phyloP scores from a whole-genome alignment of 2,888 invertebrate genomes.

The Anoplius nigerrimus region DNA sequence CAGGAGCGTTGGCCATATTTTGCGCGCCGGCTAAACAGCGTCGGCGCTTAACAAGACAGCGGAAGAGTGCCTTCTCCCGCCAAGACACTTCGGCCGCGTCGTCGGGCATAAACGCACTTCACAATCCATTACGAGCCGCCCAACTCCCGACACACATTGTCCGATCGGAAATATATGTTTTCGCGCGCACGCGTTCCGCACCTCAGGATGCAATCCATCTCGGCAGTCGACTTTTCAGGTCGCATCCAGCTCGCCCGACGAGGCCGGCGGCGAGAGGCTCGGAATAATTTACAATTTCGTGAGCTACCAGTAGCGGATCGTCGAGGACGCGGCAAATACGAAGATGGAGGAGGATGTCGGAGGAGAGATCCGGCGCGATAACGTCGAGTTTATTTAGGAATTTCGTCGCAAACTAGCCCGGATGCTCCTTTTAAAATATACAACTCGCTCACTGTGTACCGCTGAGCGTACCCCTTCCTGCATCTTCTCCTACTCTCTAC shows the following conservation, averaged over 20 bases:
- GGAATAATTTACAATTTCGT: constrained; percentile 40
- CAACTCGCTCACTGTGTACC: not conserved
- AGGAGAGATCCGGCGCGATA: constrained; percentile 24
- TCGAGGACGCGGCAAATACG: constrained; percentile 2
- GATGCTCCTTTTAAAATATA: constrained; percentile 12
- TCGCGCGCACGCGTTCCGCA: too few relatives aligned
- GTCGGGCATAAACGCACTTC: too few relatives aligned
- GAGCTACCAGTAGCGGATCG: constrained; percentile 2
- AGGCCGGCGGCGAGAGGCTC: constrained; percentile 12
- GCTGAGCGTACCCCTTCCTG: constrained; percentile 16
- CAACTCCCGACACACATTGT: not conserved
- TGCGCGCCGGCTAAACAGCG: too few relatives aligned
- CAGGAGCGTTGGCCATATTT: too few relatives aligned
- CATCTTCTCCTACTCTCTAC: not conserved
- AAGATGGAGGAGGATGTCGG: constrained; percentile 11
- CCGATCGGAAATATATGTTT: not conserved
- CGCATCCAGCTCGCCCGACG: constrained; percentile 7
- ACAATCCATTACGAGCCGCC: not conserved
- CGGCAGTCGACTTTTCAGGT: constrained; percentile 11
- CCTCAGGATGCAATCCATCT: constrained; percentile 28
- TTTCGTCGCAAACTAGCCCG: not conserved
- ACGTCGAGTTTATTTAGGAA: constrained; percentile 24
- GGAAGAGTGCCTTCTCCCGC: too few relatives aligned
- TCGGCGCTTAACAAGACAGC: too few relatives aligned
- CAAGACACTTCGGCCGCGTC: too few relatives aligned